Percentiles rank a stretch among this genome's conserved stretches.
Evolutionary conservation across 2,888 invertebrate genomes (phyloP).

Genomic region (Diarsia rubi): DNA sequence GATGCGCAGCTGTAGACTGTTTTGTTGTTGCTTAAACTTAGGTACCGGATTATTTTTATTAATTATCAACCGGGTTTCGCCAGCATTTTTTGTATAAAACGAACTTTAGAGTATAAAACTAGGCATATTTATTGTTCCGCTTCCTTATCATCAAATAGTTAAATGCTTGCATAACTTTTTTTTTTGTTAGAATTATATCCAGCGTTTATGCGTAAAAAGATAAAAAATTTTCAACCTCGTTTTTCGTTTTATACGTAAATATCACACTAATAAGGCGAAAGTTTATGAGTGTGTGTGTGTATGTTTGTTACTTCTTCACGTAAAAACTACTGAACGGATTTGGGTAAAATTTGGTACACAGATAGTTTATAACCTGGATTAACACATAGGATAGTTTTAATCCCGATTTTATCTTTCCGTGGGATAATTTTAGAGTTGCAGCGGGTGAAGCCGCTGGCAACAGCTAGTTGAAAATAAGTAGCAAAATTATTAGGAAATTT

Average conservation of each 20-base stretch:
- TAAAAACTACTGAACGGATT: too few species aligned
- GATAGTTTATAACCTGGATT: too few species aligned
- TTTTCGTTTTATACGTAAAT: too few species aligned
- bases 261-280: too few species aligned
- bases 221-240: too few species aligned
- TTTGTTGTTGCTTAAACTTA: slow-evolving; percentile 28
- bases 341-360: too few species aligned
- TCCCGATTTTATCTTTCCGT: too few species aligned
- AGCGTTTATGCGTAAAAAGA: background rate
- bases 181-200: background rate
- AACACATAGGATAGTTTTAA: too few species aligned
- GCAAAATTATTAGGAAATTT: background rate
- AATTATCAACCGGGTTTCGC: background rate
- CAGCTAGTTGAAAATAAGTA: background rate
- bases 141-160: background rate
- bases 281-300: too few species aligned
- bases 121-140: background rate
- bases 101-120: background rate
- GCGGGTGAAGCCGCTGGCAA: too few species aligned
- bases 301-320: too few species aligned
- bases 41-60: slow-evolving; percentile 7
- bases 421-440: too few species aligned
- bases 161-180: background rate
- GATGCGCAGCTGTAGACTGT: slow-evolving; percentile 50
- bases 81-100: slow-evolving; percentile 29